Base-by-base conservation (phyloP, 2,797 vertebrate genomes). In the Eurystomus glaucurus region DNA sequence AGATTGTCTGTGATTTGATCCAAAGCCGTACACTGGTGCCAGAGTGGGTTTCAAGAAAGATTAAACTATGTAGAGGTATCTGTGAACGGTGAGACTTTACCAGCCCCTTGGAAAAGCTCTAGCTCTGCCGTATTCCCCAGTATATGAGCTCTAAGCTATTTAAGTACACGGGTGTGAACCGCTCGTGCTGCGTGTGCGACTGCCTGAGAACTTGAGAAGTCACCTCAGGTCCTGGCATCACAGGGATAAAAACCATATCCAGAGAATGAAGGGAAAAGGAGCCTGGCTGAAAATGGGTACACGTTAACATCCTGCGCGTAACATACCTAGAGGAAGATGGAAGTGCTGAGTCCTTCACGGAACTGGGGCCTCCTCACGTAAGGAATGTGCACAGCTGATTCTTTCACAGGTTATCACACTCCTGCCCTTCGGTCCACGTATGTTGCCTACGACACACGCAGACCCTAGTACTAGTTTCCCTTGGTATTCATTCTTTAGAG, bases 381-480 rank as follows among this genome's bases (percentile, higher is more conserved):
- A 54, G 18, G 52, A 26, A 37, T 26, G 4, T 29, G 37, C 41
- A 29, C 69, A 61, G 33, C 35, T 33, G 15, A 8, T 7, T 23
- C 60, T 29, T 31, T 19, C 55, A 26, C 3, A 11, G n/a, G 31
- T 10, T 11, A 15, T 7, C 12, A 23, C 25, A 19, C 17, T 4
- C 31, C 2, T 2, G 48, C 57, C 48, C 2, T 35, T 26, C 2
- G 0, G 19, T 10, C 57, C 16, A 11, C 2, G 26, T 19, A 43
- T n/a, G 5, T 1, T 33, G 46, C 33, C 41, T 39, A 50, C 28
- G 22, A 19, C 1, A 15, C 0, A 9, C 1, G 11, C 15, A 35
- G 68, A 80, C 37, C 13, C 20, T 8, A 3, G 19, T 7, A 31
- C 15, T 12, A 26, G 8, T 9, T 48, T 50, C 31, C 46, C 33